Base-by-base conservation (phyloP, 2,113 vertebrate species). In the Larimichthys polyactis region DNA sequence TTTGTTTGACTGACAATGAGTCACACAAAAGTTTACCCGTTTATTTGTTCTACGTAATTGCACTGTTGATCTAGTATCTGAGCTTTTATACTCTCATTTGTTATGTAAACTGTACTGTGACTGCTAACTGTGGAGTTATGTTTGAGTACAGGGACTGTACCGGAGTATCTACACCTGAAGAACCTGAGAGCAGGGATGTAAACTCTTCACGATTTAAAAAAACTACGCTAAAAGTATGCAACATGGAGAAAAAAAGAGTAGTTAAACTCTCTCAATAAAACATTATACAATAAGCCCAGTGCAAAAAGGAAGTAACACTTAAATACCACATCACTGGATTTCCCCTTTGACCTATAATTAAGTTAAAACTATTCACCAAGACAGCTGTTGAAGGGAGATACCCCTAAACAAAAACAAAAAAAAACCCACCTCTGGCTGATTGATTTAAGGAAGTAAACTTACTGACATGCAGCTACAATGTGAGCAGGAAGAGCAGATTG, bases 251-350 rank as follows among this genome's bases (percentile, higher is more conserved):
- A 11, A 3, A 60, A 43, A 3, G 17, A 3, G n/a, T 16, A 7
- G 29, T 36, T 78, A 44, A 24, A 22, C 24, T 5, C 6, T 16
- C 20, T 68, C 19, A 67, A 1, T n/a, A 27, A 19, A 8, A 65
- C 16, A 11, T 15, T 36, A 11, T 4, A 48, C 4, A 29, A n/a
- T 19, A 4, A 68, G 59, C 71, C 71, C 1, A 3, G 2, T 52
- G 27, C 20, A 74, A 74, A 78, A 68, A 32, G 49, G 44, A 87
- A 87, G 63, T 40, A 15, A 74, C 62, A 82, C 10, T 12, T 0
- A 27, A 65, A 32, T 52, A 32, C 4, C 6, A n/a, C 27, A 49
- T 48, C 49, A 64, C 11, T 44, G 60, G 44, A 46, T 69, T 86
- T 82, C 36, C 46, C 36, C 60, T 46, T 24, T 8, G 4, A 15